A percentile compares a stretch with the other conserved stretches of the same genome.
Evolutionary conservation across 1,140 invertebrate genomes (phyloP).

Genomic region (Artemia franciscana): DNA sequence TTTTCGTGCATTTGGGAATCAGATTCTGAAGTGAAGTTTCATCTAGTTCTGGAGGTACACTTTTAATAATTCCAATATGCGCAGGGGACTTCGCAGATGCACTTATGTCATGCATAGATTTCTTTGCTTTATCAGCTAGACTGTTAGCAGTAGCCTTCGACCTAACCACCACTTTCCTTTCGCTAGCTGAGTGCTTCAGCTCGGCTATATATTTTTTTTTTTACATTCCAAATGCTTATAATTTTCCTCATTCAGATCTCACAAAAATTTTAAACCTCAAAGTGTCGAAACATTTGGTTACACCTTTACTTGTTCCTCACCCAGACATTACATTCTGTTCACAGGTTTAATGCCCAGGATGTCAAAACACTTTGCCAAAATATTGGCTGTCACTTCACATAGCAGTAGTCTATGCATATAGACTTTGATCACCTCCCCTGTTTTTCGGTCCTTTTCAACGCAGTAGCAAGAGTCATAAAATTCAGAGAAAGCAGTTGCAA

Average conservation of each 20-base stretch:
- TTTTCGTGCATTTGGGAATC: background rate
- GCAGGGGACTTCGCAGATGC: background rate
- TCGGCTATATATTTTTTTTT: no score
- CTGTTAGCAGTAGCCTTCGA: background rate
- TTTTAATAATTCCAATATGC: background rate
- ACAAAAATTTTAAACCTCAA: no score
- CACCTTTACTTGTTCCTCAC: no score
- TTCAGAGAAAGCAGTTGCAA: slow-evolving; percentile 74
- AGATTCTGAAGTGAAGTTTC: background rate
- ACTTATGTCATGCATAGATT: background rate
- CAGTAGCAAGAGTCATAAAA: slow-evolving; percentile 98
- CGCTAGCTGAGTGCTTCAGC: background rate
- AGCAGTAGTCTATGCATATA: slow-evolving; percentile 67
- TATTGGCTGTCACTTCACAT: slow-evolving; percentile 68
- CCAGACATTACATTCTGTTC: slow-evolving; percentile 77
- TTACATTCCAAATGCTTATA: no score
- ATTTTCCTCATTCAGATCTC: no score
- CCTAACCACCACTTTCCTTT: background rate
- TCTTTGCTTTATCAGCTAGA: background rate
- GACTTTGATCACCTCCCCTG: slow-evolving; percentile 51
- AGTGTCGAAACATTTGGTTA: no score
- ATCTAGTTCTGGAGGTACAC: background rate
- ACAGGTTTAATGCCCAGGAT: slow-evolving; percentile 83
- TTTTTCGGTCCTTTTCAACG: slow-evolving; percentile 53
- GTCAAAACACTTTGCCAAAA: slow-evolving; percentile 64